Conservation (phyloP, 2,113 vertebrate species). For the Myiozetetes cayanensis region DNA sequence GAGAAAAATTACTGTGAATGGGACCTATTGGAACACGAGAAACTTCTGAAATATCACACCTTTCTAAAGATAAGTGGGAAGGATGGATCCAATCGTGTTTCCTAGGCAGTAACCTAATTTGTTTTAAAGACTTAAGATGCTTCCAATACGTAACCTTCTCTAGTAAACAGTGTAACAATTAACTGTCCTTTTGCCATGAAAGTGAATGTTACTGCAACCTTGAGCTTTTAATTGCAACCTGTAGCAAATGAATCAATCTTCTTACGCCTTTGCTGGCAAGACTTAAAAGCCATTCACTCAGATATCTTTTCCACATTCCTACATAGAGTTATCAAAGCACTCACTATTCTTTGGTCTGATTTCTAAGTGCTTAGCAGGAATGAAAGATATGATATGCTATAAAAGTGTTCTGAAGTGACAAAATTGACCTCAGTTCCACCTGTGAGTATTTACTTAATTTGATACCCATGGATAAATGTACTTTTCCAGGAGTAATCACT, state of each 20-base stretch:
- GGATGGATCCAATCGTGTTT: background rate
- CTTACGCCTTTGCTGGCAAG: background rate
- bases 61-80: background rate
- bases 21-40: background rate
- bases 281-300: constrained; percentile 5
- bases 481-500: background rate
- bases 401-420: background rate
- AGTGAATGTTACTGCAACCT: background rate
- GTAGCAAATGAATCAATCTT: background rate
- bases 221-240: background rate
- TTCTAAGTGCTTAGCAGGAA: background rate
- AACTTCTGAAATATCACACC: background rate
- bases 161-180: background rate
- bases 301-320: constrained; percentile 24
- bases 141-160: background rate
- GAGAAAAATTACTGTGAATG: background rate
- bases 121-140: background rate
- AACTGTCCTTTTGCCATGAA: background rate
- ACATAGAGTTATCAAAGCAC: background rate
- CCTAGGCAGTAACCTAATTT: background rate
- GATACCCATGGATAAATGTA: background rate
- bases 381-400: background rate
- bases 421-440: background rate
- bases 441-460: background rate
- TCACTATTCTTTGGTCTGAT: background rate